Conservation (phyloP, 2,113 vertebrate genomes). For the Muscicapa adusta region DNA sequence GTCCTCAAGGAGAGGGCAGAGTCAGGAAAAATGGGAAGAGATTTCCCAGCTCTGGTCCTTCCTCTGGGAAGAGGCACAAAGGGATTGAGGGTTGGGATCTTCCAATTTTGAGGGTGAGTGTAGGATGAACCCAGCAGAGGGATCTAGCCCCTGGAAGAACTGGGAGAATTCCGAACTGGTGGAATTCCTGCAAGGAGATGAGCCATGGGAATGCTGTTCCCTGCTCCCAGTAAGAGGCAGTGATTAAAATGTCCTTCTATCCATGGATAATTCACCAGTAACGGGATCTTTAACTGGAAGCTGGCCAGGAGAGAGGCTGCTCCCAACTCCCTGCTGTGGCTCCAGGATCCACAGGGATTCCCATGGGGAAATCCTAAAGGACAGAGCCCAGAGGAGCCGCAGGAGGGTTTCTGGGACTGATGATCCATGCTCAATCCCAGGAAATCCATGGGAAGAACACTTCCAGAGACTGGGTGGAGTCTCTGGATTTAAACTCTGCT, state of each 20-base stretch:
- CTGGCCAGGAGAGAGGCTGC: background rate
- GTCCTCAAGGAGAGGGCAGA: background rate
- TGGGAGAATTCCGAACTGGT: accelerated
- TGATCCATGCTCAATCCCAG: accelerated
- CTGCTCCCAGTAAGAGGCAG: background rate
- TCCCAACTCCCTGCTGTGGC: background rate
- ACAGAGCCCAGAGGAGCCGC: background rate
- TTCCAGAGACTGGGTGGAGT: accelerated
- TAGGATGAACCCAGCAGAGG: accelerated
- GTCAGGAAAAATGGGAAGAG: background rate
- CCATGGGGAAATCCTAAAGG: accelerated
- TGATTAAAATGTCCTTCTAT: background rate
- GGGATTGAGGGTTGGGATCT: background rate
- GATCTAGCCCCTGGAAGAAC: background rate
- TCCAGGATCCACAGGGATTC: background rate
- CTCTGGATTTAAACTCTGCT: accelerated
- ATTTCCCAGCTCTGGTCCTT: background rate
- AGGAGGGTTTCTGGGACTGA: too few species aligned
- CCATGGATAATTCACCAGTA: constrained; percentile 46
- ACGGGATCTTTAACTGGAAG: background rate
- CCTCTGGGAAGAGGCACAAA: background rate
- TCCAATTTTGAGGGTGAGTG: accelerated
- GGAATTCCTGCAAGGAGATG: background rate
- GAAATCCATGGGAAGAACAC: background rate
- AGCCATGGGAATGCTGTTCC: background rate